Evolutionary conservation across 2,888 invertebrate species (phyloP).

Genomic region (Pomacea canaliculata): DNA sequence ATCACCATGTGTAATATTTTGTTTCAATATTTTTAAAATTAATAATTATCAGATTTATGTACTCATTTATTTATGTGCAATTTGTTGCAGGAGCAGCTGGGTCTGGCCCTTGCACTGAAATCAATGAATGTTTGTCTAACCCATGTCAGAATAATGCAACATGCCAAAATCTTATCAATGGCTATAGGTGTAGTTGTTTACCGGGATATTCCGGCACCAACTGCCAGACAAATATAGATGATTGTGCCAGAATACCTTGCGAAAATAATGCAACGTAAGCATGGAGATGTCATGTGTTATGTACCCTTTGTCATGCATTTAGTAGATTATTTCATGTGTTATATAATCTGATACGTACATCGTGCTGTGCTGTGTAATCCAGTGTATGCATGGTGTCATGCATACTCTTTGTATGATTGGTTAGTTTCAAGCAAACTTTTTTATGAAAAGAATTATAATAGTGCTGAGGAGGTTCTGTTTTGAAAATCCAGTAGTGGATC

Average conservation of each 20-base stretch:
- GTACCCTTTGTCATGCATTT: neutral
- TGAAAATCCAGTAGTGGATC: no score
- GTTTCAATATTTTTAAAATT: no score
- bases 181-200: slow-evolving; percentile 82
- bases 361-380: no score
- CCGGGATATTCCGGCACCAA: slow-evolving; percentile 6
- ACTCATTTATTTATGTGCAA: neutral
- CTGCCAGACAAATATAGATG: slow-evolving; percentile 55
- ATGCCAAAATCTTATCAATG: slow-evolving; percentile 89
- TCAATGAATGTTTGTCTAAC: slow-evolving; percentile 92
- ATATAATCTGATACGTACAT: no score
- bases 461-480: no score
- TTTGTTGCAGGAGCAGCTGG: slow-evolving; percentile 2
- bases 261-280: slow-evolving; percentile 28
- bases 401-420: no score
- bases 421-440: no score
- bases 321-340: no score
- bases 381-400: no score
- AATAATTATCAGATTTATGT: no score
- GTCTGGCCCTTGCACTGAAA: slow-evolving; percentile 72
- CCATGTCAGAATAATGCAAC: slow-evolving; percentile 96
- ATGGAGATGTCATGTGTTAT: neutral
- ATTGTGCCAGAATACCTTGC: slow-evolving; percentile 28
- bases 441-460: no score
- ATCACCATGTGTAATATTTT: no score